These are phyloP conservation scores for Falco rusticolus DNA, from an alignment of 2,797 vertebrate genomes.

Conservation along the genomic window DNA sequence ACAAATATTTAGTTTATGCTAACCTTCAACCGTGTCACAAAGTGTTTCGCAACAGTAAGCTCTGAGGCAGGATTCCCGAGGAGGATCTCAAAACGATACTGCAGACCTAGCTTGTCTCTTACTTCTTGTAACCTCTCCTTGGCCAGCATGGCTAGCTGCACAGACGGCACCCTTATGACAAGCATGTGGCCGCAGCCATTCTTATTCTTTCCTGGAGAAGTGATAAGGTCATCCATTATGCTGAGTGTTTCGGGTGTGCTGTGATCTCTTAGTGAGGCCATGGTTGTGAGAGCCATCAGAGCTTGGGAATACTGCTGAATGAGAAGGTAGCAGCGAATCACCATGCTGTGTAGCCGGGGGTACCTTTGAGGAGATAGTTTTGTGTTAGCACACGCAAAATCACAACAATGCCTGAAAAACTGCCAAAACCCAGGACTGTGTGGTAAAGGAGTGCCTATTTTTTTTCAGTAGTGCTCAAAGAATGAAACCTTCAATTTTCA, in stretches of 20 bases:
- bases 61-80: slow-evolving; percentile 91
- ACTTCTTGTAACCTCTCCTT: slow-evolving; percentile 94
- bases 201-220: slow-evolving; percentile 83
- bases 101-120: slow-evolving; percentile 92
- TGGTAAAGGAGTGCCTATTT: not conserved
- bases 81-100: slow-evolving; percentile 93
- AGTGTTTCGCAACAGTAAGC: slow-evolving; percentile 86
- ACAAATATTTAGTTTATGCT: slow-evolving; percentile 35
- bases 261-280: slow-evolving; percentile 90
- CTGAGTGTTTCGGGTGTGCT: slow-evolving; percentile 95
- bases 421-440: fast-evolving
- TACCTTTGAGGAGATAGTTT: slow-evolving; percentile 81
- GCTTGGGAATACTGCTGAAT: slow-evolving; percentile 99
- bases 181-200: slow-evolving; percentile 94
- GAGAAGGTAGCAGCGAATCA: slow-evolving; percentile 96
- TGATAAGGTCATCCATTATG: slow-evolving; percentile 95
- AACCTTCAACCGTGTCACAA: slow-evolving; percentile 89
- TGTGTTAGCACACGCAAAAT: not conserved
- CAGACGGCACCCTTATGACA: slow-evolving; percentile 92
- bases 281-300: slow-evolving; percentile 94
- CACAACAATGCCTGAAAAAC: not conserved
- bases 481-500: not conserved
- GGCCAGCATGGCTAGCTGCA: slow-evolving; percentile 95
- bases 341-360: slow-evolving; percentile 96
- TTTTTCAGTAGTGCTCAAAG: not conserved